Conservation (phyloP, 2,113 vertebrate genomes). For the Sinosuthora webbiana region DNA sequence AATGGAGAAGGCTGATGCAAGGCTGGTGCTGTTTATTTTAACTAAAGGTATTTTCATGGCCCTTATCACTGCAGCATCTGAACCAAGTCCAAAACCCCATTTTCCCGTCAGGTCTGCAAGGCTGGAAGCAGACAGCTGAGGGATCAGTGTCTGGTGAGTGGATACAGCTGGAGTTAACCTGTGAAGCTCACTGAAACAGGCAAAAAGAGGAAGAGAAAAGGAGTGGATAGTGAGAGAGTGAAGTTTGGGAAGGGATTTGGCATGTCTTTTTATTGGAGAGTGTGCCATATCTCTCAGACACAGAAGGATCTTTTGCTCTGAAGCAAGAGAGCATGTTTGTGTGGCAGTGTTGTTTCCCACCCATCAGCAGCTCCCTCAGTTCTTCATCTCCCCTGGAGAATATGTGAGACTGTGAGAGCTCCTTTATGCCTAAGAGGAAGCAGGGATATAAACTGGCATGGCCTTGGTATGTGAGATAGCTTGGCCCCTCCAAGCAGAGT, state of each 20-base stretch:
- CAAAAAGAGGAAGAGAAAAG: neutral
- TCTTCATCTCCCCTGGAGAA: neutral
- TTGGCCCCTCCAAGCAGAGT: neutral
- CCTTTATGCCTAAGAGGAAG: neutral
- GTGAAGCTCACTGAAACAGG: neutral
- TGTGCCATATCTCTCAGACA: neutral
- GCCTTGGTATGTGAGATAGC: neutral
- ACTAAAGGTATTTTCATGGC: constrained; percentile 19
- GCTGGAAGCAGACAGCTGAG: neutral
- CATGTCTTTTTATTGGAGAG: neutral
- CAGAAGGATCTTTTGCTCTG: neutral
- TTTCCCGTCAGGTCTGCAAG: neutral
- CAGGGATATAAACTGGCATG: neutral
- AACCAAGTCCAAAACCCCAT: neutral
- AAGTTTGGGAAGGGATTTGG: neutral
- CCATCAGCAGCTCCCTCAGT: neutral
- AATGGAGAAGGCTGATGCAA: neutral
- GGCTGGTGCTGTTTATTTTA: constrained; percentile 5
- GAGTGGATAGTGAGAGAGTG: neutral
- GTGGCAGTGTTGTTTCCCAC: neutral
- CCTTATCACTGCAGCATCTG: constrained; percentile 22
- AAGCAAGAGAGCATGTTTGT: neutral
- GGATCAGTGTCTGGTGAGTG: neutral
- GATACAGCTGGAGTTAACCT: constrained; percentile 33
- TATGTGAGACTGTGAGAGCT: neutral